Conservation (phyloP, 1,140 invertebrate genomes). For the Aphaenogaster ashmeadi region DNA sequence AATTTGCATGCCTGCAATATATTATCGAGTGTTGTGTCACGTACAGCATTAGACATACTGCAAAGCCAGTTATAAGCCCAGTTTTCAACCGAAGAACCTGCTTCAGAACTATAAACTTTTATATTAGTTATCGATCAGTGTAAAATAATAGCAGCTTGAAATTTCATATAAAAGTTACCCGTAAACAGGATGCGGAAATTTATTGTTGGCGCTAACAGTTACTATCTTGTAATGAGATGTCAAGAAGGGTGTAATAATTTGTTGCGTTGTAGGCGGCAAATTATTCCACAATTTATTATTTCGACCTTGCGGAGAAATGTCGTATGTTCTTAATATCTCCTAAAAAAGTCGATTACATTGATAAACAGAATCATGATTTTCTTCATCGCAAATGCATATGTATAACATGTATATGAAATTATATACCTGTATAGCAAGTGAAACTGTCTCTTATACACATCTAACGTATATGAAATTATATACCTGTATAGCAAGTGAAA, state of each 20-base stretch:
- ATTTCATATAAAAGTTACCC: constrained; percentile 75
- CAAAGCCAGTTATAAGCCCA: constrained; percentile 91
- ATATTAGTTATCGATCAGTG: not conserved
- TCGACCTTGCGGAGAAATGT: constrained; percentile 89
- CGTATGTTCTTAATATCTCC: constrained; percentile 91
- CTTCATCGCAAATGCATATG: constrained; percentile 5
- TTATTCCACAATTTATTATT: constrained; percentile 90
- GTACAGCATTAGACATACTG: constrained; percentile 80
- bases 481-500: constrained; percentile 91
- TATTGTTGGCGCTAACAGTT: constrained; percentile 70
- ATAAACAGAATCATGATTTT: not conserved
- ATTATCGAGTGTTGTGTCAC: constrained; percentile 71
- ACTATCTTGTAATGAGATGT: constrained; percentile 87
- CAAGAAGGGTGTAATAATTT: constrained; percentile 91
- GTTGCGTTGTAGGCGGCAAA: constrained; percentile 90
- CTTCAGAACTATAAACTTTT: constrained; percentile 88
- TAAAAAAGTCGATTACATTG: constrained; percentile 80
- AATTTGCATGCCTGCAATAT: constrained; percentile 90
- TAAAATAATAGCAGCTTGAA: not conserved
- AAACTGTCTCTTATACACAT: too few species aligned
- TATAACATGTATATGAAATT: not conserved
- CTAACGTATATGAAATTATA: too few species aligned
- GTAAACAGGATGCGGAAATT: constrained; percentile 84
- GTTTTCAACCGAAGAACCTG: constrained; percentile 89
- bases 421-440: constrained; percentile 90